Evolutionary conservation across 2,797 vertebrate genomes (phyloP), one percentile per base, ranked within the genome.

Genomic region (Lateolabrax maculatus): DNA sequence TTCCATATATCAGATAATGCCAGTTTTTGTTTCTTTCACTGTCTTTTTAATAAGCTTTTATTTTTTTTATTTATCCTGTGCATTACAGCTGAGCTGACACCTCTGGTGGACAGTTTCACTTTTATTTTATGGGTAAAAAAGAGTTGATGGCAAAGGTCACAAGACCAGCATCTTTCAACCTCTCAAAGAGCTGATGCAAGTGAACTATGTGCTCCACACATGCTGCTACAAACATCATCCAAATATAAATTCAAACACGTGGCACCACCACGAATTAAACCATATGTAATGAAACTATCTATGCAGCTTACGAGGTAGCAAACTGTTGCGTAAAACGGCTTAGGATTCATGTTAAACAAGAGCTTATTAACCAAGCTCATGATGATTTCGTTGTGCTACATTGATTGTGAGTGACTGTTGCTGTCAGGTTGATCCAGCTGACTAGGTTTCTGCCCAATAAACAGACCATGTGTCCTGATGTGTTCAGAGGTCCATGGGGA

Each of bases 381-480:
- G 41, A 10, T 29, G 25, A 18, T 53, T 44, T 55, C 7, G 41
- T 31, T 41, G 34, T 57, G 27, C 34, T 34, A 18, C 29, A 12
- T 36, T 34, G 10, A 29, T 52, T 44, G 29, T 44, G 21, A 69
- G 39, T 60, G 53, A 46, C 29, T 65, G 70, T 57, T 60, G 57
- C 16, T 58, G 46, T 79, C 10, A 52, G 52, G 19, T 18, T 74
- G 79, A 83, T 66, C 58, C 65, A 69, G 61, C 69, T 87, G 71
- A 90, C 80, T 56, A 13, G 9, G 19, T 86, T 75, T 88, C 62
- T 87, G 65, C 60, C 56, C 66, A n/a, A 55, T 70, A 67, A 83
- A 91, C 93, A 99, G 98, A 97, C 97, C 41, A 98, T 99, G 97
- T 96, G 97, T 92, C 98, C 98, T 9, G 98, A 99, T 86, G 96